Evolutionary conservation across 1,140 invertebrate species (phyloP).

Genomic region (Geopemphigus sp.): DNA sequence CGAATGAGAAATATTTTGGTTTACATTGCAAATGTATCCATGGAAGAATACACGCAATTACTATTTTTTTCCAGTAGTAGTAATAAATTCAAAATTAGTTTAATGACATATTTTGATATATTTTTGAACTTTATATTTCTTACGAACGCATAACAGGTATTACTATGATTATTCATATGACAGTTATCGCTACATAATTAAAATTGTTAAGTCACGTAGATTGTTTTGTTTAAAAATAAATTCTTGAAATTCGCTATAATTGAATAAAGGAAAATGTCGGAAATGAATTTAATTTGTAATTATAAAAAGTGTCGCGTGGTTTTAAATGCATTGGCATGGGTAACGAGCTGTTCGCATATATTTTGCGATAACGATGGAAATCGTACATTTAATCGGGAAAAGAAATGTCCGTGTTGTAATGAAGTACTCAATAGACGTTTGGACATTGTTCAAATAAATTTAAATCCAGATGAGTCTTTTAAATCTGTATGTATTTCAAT

Average conservation of each 20-base stretch:
- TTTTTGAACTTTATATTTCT: too few relatives aligned
- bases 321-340: conserved; percentile 2
- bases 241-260: not conserved
- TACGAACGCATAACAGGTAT: too few relatives aligned
- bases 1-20: too few relatives aligned
- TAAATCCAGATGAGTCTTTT: conserved; percentile 29
- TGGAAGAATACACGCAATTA: conserved; percentile 10
- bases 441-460: conserved; percentile 8
- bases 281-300: conserved; percentile 7
- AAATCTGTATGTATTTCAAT: conserved; percentile 16
- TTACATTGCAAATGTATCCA: not conserved
- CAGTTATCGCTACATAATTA: too few relatives aligned
- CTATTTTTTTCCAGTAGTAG: not conserved
- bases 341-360: conserved; percentile 17
- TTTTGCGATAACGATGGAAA: not conserved
- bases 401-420: not conserved
- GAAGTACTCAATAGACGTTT: not conserved
- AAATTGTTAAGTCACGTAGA: too few relatives aligned
- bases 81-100: not conserved
- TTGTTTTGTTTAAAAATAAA: too few relatives aligned
- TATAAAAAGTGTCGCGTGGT: not conserved
- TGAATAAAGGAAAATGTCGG: not conserved
- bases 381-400: not conserved
- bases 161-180: too few relatives aligned
- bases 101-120: not conserved